Evolutionary conservation across 23 tunicate species (phyloP).

Genomic region (Diplosoma virens): DNA sequence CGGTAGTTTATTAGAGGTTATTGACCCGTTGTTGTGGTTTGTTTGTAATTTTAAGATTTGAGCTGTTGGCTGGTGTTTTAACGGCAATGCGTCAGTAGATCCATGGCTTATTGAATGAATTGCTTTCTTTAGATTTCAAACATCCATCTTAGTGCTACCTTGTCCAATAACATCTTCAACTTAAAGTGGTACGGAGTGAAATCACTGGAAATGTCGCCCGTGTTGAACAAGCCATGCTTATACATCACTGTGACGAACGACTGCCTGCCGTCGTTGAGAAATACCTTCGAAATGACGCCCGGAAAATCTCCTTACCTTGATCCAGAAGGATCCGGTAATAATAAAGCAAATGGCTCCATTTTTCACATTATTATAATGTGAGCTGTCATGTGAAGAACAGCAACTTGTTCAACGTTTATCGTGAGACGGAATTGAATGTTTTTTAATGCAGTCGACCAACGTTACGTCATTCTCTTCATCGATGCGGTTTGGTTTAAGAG

Average conservation of each 20-base stretch:
- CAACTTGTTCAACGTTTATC: background rate
- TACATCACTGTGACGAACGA: background rate
- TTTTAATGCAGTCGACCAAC: slow-evolving; percentile 31
- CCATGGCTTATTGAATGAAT: background rate
- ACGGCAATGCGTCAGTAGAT: too few species aligned
- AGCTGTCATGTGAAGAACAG: too few species aligned
- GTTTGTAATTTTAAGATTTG: too few species aligned
- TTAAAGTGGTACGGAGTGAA: slow-evolving; percentile 24
- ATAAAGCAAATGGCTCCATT: too few species aligned
- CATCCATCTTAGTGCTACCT: background rate
- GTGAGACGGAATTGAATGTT: background rate
- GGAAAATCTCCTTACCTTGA: slow-evolving; percentile 41
- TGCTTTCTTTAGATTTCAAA: background rate
- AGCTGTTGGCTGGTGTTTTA: too few species aligned
- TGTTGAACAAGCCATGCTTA: slow-evolving; percentile 26
- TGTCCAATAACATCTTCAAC: background rate
- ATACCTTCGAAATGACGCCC: slow-evolving; percentile 13
- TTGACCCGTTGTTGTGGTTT: too few species aligned
- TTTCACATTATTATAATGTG: too few species aligned
- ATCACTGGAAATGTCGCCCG: slow-evolving; percentile 20
- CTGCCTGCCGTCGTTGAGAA: slow-evolving; percentile 9
- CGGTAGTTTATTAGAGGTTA: too few species aligned
- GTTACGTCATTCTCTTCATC: slow-evolving; percentile 22
- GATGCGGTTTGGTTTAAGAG: background rate
- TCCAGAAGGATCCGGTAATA: slow-evolving; percentile 25